Percentiles rank a stretch among this genome's conserved stretches.
Evolutionary conservation across 2,888 invertebrate genomes (phyloP).

Genomic region (Pollenia labialis): DNA sequence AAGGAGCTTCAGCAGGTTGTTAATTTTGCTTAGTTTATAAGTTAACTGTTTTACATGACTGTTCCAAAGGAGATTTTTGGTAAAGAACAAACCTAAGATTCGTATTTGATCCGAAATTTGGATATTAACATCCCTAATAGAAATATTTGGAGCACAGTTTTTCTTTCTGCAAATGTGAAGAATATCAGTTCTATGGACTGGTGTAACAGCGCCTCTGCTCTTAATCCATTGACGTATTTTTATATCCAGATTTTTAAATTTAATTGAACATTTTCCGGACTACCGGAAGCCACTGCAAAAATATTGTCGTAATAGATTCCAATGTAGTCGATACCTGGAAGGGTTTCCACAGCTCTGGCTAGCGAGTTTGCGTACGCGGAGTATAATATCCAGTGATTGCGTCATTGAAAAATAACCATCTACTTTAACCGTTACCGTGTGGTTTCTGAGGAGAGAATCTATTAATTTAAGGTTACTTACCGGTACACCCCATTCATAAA

Average conservation of each 20-base stretch:
- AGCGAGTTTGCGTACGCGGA: background rate
- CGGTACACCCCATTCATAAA: no score
- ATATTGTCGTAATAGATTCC: background rate
- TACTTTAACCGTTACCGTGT: no score
- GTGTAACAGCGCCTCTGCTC: slow-evolving; percentile 7
- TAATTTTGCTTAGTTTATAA: slow-evolving; percentile 30
- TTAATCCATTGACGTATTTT: background rate
- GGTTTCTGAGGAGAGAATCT: no score
- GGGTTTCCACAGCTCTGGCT: background rate
- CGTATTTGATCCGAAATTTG: background rate
- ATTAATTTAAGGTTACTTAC: no score
- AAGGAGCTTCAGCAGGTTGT: slow-evolving; percentile 37
- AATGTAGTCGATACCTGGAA: background rate
- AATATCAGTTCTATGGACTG: background rate
- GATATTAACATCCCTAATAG: background rate
- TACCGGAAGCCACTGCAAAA: no score
- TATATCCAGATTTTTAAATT: background rate
- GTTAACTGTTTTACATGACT: background rate
- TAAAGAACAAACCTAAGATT: background rate
- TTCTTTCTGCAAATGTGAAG: slow-evolving; percentile 8
- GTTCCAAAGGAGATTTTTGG: background rate
- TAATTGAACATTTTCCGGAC: background rate
- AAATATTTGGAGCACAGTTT: background rate
- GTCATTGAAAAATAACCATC: background rate
- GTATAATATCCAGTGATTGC: background rate